phyloP scores from a whole-genome alignment of 2,797 vertebrate species.

The Pseudocheirus occidentalis region DNA sequence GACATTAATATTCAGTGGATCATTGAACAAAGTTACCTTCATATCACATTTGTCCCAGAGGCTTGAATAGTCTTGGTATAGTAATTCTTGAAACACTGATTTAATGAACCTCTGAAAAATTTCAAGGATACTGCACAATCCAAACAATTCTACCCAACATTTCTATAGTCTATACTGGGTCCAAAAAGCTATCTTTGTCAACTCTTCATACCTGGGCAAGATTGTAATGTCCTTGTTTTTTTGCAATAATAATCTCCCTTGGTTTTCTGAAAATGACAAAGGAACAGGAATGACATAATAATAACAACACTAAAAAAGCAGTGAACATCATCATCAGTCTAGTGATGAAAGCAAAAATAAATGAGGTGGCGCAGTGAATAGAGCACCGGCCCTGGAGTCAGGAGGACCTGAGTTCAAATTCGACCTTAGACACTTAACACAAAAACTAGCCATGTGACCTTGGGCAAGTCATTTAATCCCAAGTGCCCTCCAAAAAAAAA shows the following conservation, averaged over 20 bases:
- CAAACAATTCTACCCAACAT: neutral
- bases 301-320: neutral
- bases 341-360: neutral
- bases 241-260: too few relatives aligned
- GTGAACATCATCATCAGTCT: neutral
- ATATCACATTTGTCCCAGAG: neutral
- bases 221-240: neutral
- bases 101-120: neutral
- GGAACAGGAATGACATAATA: neutral
- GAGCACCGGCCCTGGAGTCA: too few relatives aligned
- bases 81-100: neutral
- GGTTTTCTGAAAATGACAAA: neutral
- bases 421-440: too few relatives aligned
- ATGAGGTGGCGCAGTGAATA: too few relatives aligned
- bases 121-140: neutral
- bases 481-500: too few relatives aligned
- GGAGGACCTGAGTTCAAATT: too few relatives aligned
- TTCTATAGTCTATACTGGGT: neutral
- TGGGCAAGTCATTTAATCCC: too few relatives aligned
- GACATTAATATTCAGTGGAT: neutral
- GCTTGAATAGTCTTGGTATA: neutral
- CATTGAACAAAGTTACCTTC: neutral
- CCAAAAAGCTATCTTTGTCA: neutral
- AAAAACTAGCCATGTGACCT: too few relatives aligned
- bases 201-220: neutral